Evolutionary conservation across 2,113 vertebrate species (phyloP).

Genomic region (Myiozetetes cayanensis): DNA sequence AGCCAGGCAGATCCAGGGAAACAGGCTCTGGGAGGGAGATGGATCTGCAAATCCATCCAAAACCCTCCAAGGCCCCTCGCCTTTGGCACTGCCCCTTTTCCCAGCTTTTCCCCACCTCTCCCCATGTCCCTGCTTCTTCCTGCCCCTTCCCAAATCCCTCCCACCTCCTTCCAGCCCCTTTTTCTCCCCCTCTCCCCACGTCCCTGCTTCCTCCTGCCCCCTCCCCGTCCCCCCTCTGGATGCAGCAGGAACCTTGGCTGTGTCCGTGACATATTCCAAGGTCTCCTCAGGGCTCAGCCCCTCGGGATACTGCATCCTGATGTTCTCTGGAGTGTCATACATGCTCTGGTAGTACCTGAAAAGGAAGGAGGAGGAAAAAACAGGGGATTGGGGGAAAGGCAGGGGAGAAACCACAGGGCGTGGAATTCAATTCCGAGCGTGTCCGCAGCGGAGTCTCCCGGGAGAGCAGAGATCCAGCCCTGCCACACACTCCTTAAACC

Average conservation of each 20-base stretch:
- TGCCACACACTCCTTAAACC: constrained; percentile 11
- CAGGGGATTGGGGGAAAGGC: background rate
- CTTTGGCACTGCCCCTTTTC: background rate
- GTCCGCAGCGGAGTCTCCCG: background rate
- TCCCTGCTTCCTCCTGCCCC: background rate
- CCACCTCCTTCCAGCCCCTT: background rate
- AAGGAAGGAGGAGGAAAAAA: background rate
- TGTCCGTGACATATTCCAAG: constrained; percentile 79
- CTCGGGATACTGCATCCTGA: constrained; percentile 79
- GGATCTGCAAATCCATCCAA: background rate
- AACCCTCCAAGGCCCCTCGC: background rate
- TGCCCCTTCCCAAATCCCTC: background rate
- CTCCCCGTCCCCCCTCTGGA: background rate
- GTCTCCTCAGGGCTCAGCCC: constrained; percentile 82
- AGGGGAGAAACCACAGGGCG: background rate
- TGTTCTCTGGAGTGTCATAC: constrained; percentile 83
- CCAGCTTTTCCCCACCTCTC: background rate
- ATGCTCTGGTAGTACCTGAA: constrained; percentile 90
- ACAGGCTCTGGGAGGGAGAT: background rate
- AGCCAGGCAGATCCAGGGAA: background rate
- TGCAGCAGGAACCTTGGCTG: constrained; percentile 76
- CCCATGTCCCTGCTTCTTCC: background rate
- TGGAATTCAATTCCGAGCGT: background rate
- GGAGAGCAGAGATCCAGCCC: background rate
- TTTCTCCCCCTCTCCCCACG: background rate